Evolutionary conservation across 64 coral and sea anemone species (phyloP).

Genomic region (Catalaphyllia jardinei): DNA sequence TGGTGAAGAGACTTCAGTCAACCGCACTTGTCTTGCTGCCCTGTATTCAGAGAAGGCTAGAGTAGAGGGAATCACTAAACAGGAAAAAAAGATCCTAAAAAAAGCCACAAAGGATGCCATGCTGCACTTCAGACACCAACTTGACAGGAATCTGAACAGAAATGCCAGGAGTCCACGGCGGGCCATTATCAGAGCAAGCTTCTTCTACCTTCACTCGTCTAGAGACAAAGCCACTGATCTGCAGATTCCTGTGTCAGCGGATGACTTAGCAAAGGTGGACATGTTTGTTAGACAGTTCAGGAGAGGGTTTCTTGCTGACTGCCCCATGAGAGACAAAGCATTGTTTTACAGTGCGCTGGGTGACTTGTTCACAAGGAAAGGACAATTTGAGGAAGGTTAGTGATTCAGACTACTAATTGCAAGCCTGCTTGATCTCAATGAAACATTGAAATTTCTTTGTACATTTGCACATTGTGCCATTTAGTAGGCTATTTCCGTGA

Average conservation of each 20-base stretch:
- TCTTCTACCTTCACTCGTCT: background rate
- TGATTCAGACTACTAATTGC: background rate
- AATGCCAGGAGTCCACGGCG: slow-evolving; percentile 17
- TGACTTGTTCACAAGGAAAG: slow-evolving; percentile 4
- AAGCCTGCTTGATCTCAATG: too few relatives aligned
- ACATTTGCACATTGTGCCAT: too few relatives aligned
- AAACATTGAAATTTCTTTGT: too few relatives aligned
- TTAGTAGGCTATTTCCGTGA: too few relatives aligned
- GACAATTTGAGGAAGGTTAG: slow-evolving; percentile 26
- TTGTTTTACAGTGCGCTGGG: slow-evolving; percentile 22
- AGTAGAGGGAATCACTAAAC: background rate
- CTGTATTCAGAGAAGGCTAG: slow-evolving; percentile 24
- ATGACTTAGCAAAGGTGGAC: background rate
- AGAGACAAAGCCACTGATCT: slow-evolving; percentile 6
- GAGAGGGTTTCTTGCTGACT: slow-evolving; percentile 4
- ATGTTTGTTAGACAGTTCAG: background rate
- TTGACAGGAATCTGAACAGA: background rate
- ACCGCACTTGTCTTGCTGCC: slow-evolving; percentile 15
- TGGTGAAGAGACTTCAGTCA: slow-evolving; percentile 34
- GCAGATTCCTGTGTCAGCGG: background rate
- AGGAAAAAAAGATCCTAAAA: background rate
- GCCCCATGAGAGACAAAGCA: slow-evolving; percentile 20
- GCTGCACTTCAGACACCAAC: slow-evolving; percentile 4
- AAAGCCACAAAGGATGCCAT: slow-evolving; percentile 10
- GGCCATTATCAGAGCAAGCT: slow-evolving; percentile 1